phyloP scores from a whole-genome alignment of 92 coral and sea anemone genomes.

The Meandrina meandrites region DNA sequence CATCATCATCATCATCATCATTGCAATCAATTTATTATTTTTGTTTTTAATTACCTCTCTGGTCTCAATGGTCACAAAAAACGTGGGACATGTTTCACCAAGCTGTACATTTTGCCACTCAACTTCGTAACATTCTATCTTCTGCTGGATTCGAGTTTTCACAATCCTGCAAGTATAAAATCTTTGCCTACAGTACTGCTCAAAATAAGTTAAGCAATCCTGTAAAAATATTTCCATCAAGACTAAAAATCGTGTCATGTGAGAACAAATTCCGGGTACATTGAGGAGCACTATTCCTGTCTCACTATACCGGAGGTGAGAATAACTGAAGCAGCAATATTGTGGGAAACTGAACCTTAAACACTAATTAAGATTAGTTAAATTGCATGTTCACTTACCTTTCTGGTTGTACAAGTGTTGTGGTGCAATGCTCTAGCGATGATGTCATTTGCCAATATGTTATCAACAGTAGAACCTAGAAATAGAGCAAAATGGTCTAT shows the following conservation, averaged over 20 bases:
- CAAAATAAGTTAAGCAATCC: neutral
- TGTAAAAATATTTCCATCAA: neutral
- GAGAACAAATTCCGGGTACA: neutral
- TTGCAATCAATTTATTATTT: neutral
- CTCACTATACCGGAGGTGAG: neutral
- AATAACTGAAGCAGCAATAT: neutral
- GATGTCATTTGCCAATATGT: constrained; percentile 69
- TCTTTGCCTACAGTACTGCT: neutral
- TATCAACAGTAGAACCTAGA: constrained; percentile 56
- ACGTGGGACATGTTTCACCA: constrained; percentile 64
- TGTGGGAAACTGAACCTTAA: neutral
- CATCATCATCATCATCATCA: too few relatives aligned
- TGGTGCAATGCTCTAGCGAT: constrained; percentile 2
- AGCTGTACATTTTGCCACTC: constrained; percentile 76
- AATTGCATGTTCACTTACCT: too few relatives aligned
- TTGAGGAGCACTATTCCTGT: neutral
- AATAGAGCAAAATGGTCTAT: too few relatives aligned
- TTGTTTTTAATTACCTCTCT: constrained; percentile 68
- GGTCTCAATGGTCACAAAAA: constrained; percentile 75
- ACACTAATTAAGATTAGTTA: too few relatives aligned
- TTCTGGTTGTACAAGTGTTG: constrained; percentile 45
- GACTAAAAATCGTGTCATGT: neutral
- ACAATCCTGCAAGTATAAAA: constrained; percentile 66
- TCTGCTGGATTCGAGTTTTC: constrained; percentile 85
- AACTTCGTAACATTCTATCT: constrained; percentile 85